Base-by-base conservation (phyloP, 2,113 vertebrate genomes). In the Channa maculata region DNA sequence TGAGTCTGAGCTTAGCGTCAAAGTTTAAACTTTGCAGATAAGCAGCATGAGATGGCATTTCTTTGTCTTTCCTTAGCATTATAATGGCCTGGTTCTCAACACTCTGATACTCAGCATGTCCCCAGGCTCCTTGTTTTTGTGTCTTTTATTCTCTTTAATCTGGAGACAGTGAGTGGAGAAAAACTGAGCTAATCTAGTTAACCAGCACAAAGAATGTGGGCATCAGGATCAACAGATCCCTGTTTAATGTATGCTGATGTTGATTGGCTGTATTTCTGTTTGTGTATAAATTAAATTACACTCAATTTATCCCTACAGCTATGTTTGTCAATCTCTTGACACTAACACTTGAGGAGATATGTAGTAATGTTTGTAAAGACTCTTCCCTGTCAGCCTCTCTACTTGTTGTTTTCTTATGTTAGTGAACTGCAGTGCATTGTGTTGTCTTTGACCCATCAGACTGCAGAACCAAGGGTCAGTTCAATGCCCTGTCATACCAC, bases 401-500 rank as follows among this genome's bases (percentile, higher is more conserved):
- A 24, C 24, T 24, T 24, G 24, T 6, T 7, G 48, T 57, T 39
- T 38, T 8, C 2, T 33, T 43, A 5, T 9, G 45, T n/a, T 43
- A 2, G 12, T 85, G 11, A 85, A 59, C 37, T 24, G 5, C 38
- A 57, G 54, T 11, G 43, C 60, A 6, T 58, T 59, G 55, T 71
- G 8, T 61, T 84, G 55, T 80, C 52, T 72, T 86, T 73, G 7
- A 53, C 10, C 65, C 46, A 43, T 43, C 89, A 99, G 98, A 99
- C 87, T 99, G 98, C 86, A 95, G 97, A 88, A 97, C 97, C 68
- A 95, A 98, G 86, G 98, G 98, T 33, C 98, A 99, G 88, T 98
- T 99, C 90, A 98, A 96, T 43, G 96, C 95, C 0, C 95, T 99
- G 82, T 97, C 98, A 0, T 96, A 96, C 69, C 98, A 99, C 65